Conservation (phyloP, 1,140 invertebrate species). For the Hypsibius dujardini region DNA sequence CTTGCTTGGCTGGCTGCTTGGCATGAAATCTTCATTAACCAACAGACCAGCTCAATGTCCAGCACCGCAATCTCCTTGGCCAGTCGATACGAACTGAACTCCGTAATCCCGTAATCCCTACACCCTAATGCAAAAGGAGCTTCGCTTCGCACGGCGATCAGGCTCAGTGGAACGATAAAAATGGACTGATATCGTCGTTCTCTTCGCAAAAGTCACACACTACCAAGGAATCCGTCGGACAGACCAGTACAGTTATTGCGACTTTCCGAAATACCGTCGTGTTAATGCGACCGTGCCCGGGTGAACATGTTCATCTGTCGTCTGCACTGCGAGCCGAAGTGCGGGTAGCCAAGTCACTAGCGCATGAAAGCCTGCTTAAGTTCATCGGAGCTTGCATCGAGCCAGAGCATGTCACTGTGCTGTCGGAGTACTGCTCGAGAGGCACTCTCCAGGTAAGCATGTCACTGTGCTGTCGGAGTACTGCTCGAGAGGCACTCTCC, state of each 20-base stretch:
- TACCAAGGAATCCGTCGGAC: too few species aligned
- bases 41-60: too few species aligned
- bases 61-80: too few species aligned
- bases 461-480: neutral
- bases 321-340: neutral
- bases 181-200: too few species aligned
- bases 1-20: too few species aligned
- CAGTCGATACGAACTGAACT: too few species aligned
- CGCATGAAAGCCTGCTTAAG: neutral
- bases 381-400: slow-evolving; percentile 12
- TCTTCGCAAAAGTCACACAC: too few species aligned
- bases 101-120: too few species aligned
- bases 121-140: too few species aligned
- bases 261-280: neutral
- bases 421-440: neutral
- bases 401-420: neutral
- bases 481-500: neutral
- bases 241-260: neutral
- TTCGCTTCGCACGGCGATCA: too few species aligned
- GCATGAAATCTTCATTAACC: too few species aligned
- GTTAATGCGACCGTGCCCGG: neutral
- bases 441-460: neutral
- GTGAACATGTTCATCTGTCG: neutral
- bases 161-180: too few species aligned
- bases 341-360: neutral